phyloP scores from a whole-genome alignment of 2,888 invertebrate genomes.

The Cantharis nigra region DNA sequence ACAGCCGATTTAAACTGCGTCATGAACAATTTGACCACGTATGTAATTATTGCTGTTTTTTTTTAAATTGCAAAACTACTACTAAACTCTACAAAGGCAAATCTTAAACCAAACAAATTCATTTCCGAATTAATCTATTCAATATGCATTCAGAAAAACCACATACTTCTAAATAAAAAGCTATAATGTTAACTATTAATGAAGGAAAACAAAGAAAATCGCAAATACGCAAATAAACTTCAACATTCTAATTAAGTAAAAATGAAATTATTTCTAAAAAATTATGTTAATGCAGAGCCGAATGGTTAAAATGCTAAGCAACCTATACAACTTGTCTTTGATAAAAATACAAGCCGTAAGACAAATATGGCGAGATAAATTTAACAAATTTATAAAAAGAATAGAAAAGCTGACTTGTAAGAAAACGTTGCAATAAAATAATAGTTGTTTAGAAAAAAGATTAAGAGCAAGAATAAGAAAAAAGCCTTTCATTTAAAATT shows the following conservation, averaged over 20 bases:
- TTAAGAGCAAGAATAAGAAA: not conserved
- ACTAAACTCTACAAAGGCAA: constrained; percentile 27
- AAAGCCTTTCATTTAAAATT: constrained; percentile 5
- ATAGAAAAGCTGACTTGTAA: constrained; percentile 22
- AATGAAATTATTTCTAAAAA: constrained; percentile 45
- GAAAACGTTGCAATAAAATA: constrained; percentile 6
- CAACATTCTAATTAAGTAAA: constrained; percentile 47
- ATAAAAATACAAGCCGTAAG: constrained; percentile 14
- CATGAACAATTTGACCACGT: not conserved
- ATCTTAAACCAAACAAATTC: constrained; percentile 19
- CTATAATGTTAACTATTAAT: constrained; percentile 28
- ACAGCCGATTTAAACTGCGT: constrained; percentile 3
- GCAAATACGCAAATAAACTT: constrained; percentile 48
- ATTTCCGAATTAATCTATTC: constrained; percentile 21
- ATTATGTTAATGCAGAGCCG: constrained; percentile 45
- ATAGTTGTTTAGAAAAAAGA: not conserved
- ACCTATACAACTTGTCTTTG: constrained; percentile 31
- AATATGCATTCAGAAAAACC: constrained; percentile 26
- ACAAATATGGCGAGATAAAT: constrained; percentile 27
- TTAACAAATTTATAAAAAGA: constrained; percentile 19
- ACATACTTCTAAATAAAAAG: constrained; percentile 31
- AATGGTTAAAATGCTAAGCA: constrained; percentile 38
- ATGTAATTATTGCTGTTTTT: not conserved
- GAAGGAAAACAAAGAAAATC: constrained; percentile 38
- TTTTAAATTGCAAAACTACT: constrained; percentile 24